A percentile compares a stretch with the other conserved stretches of the same genome.
Conservation (phyloP, 2,113 vertebrate genomes). For the Phocoena sinus region DNA sequence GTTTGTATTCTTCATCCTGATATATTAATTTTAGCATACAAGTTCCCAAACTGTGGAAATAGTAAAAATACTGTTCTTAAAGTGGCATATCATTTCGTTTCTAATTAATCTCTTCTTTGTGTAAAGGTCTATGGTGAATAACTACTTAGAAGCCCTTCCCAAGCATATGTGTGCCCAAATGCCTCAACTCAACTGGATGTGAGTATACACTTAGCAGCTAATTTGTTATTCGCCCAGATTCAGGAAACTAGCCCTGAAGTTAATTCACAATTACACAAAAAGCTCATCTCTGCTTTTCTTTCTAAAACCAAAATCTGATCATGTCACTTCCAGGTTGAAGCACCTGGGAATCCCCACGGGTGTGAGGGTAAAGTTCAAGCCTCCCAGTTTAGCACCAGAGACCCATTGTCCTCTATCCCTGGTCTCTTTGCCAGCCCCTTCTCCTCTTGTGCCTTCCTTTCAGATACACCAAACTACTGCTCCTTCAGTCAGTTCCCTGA, state of each 20-base stretch:
- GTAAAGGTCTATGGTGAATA: constrained; percentile 85
- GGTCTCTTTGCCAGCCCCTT: background rate
- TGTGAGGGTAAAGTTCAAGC: background rate
- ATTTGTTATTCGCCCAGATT: background rate
- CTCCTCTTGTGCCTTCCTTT: background rate
- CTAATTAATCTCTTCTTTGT: constrained; percentile 60
- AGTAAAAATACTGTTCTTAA: background rate
- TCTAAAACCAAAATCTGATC: background rate
- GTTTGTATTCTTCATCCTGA: background rate
- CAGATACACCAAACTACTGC: background rate
- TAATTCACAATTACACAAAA: background rate
- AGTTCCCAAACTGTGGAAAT: background rate
- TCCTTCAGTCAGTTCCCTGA: background rate
- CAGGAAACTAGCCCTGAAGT: background rate
- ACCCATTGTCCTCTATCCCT: background rate
- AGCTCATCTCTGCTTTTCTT: background rate
- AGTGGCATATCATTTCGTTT: constrained; percentile 27
- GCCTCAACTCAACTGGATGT: constrained; percentile 83
- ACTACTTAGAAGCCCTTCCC: constrained; percentile 82
- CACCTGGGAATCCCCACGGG: background rate
- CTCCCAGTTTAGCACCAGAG: background rate
- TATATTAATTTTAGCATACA: background rate
- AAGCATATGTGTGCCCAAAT: constrained; percentile 82
- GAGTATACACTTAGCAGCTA: constrained; percentile 70
- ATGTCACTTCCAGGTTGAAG: background rate